phyloP scores from a whole-genome alignment of 2,888 invertebrate genomes.

The Andrena camellia region DNA sequence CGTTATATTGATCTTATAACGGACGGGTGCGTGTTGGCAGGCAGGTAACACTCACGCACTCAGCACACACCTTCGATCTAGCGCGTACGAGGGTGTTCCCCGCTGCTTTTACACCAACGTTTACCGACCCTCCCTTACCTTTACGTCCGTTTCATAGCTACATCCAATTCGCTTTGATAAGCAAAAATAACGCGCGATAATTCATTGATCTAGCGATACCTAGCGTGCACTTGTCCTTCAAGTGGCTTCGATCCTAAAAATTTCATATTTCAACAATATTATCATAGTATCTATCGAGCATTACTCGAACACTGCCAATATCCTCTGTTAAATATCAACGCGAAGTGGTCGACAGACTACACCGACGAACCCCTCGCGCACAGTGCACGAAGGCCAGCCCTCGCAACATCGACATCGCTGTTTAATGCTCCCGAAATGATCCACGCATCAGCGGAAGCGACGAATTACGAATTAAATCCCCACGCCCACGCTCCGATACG shows the following conservation, averaged over 20 bases:
- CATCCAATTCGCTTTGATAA: slow-evolving; percentile 60
- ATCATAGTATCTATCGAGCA: too few species aligned
- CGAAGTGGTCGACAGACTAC: not conserved
- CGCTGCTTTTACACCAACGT: slow-evolving; percentile 41
- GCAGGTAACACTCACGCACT: slow-evolving; percentile 70
- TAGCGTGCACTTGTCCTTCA: slow-evolving; percentile 20
- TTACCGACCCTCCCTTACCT: slow-evolving; percentile 44
- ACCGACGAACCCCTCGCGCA: not conserved
- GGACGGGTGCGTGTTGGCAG: slow-evolving; percentile 76
- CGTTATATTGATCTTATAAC: slow-evolving; percentile 79
- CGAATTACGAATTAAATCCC: slow-evolving; percentile 36
- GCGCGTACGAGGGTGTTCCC: slow-evolving; percentile 49
- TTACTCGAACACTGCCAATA: too few species aligned
- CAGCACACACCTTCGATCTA: slow-evolving; percentile 47
- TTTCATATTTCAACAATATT: too few species aligned
- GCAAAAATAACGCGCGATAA: slow-evolving; percentile 54
- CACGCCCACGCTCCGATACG: not conserved
- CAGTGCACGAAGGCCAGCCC: not conserved
- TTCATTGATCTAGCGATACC: slow-evolving; percentile 54
- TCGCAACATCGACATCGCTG: not conserved
- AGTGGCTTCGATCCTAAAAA: not conserved
- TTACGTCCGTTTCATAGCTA: slow-evolving; percentile 41
- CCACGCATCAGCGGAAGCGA: slow-evolving; percentile 19
- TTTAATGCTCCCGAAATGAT: slow-evolving; percentile 39
- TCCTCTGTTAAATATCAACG: not conserved